Evolutionary conservation across 2,888 invertebrate species (phyloP).

Genomic region (Embidobia sp.): DNA sequence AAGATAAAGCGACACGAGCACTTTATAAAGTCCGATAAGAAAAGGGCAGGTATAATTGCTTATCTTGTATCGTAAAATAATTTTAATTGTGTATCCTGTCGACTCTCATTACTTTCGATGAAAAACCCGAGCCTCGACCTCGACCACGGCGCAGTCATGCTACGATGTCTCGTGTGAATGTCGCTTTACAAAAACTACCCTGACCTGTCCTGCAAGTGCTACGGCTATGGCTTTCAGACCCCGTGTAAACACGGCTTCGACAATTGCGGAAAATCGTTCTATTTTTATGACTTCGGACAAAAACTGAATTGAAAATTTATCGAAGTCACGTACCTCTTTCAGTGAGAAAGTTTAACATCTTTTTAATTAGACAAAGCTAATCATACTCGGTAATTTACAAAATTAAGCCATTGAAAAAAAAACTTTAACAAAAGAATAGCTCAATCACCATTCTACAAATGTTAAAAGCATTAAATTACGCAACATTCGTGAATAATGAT

Average conservation of each 20-base stretch:
- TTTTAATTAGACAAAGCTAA: too few species aligned
- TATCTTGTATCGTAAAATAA: slow-evolving; percentile 58
- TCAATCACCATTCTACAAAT: too few species aligned
- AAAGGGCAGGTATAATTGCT: slow-evolving; percentile 45
- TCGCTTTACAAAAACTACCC: slow-evolving; percentile 65
- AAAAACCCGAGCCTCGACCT: slow-evolving; percentile 49
- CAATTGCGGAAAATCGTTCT: slow-evolving; percentile 37
- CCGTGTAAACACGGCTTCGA: slow-evolving; percentile 37
- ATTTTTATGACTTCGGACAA: too few species aligned
- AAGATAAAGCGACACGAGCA: slow-evolving; percentile 7
- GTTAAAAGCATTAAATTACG: too few species aligned
- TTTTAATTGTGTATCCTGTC: slow-evolving; percentile 59
- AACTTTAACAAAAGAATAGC: too few species aligned
- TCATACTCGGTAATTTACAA: too few species aligned
- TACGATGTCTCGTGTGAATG: slow-evolving; percentile 65
- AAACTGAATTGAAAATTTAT: too few species aligned
- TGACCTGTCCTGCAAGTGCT: slow-evolving; percentile 57
- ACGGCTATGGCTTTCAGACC: slow-evolving; percentile 19
- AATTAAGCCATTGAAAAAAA: too few species aligned
- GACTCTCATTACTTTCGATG: slow-evolving; percentile 57
- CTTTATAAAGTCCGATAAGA: slow-evolving; percentile 31
- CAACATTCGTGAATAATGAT: too few species aligned
- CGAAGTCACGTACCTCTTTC: too few species aligned
- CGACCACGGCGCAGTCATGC: slow-evolving; percentile 33
- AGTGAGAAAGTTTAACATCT: too few species aligned